Evolutionary conservation across 2,888 invertebrate species (phyloP).

Genomic region (Perizoma flavofasciatum): DNA sequence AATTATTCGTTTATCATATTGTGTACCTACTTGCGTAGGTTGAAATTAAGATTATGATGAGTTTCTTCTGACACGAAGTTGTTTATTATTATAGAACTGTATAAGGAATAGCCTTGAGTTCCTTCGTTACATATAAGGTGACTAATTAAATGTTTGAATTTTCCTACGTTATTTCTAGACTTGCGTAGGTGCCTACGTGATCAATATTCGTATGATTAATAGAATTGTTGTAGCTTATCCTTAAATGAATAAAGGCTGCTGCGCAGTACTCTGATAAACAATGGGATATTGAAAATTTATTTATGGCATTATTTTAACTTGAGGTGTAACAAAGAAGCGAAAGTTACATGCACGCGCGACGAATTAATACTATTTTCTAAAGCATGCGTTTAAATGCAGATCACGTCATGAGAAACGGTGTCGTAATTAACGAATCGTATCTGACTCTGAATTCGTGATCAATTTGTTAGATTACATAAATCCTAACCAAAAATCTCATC

Average conservation of each 20-base stretch:
- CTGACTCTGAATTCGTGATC: conserved; percentile 37
- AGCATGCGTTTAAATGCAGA: conserved; percentile 48
- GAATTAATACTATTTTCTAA: conserved; percentile 52
- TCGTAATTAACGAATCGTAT: conserved; percentile 38
- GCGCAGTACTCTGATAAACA: conserved; percentile 3
- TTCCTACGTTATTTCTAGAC: conserved; percentile 71
- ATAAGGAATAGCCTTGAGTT: conserved; percentile 76
- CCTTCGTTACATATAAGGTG: conserved; percentile 70
- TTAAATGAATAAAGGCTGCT: conserved; percentile 16
- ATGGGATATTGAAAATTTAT: conserved; percentile 25
- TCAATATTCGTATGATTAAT: conserved; percentile 59
- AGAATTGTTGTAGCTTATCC: conserved; percentile 40
- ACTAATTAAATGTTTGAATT: conserved; percentile 78
- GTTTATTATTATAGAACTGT: conserved; percentile 74
- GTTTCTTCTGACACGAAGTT: conserved; percentile 71
- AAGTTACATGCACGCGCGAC: conserved; percentile 59
- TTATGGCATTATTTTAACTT: conserved; percentile 49
- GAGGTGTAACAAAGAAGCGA: conserved; percentile 63
- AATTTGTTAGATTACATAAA: conserved; percentile 46
- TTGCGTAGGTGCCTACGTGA: conserved; percentile 64
- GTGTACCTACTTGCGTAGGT: conserved; percentile 57
- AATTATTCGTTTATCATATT: conserved; percentile 56
- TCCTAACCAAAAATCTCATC: conserved; percentile 5
- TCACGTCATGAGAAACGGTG: conserved; percentile 39
- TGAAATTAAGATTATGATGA: conserved; percentile 75